Conservation (phyloP, 2,888 invertebrate genomes). For the Amphipoea lucens region DNA sequence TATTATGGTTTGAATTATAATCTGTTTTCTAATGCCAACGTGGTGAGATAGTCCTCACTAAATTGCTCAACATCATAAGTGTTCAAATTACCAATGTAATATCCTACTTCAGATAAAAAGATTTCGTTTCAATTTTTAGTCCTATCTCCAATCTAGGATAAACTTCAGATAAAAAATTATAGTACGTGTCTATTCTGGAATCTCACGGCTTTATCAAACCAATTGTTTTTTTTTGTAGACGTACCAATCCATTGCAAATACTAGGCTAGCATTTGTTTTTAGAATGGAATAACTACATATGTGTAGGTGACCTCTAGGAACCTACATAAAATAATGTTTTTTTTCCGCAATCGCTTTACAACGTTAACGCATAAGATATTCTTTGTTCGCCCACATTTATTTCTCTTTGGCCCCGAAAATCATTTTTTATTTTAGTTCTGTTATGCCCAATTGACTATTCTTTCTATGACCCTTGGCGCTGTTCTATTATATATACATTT, state of each 20-base stretch:
- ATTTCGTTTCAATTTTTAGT: slow-evolving; percentile 12
- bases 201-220: slow-evolving; percentile 23
- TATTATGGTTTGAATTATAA: neutral
- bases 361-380: too few relatives aligned
- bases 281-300: neutral
- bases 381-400: too few relatives aligned
- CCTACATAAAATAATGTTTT: neutral
- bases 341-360: too few relatives aligned
- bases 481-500: too few relatives aligned
- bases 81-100: neutral
- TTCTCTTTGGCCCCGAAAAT: too few relatives aligned
- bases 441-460: too few relatives aligned
- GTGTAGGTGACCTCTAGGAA: neutral
- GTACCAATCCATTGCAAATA: slow-evolving; percentile 10
- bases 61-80: neutral
- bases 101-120: neutral
- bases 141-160: slow-evolving; percentile 15
- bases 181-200: slow-evolving; percentile 26
- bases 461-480: too few relatives aligned
- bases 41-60: neutral
- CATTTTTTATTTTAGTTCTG: too few relatives aligned
- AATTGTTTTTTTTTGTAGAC: slow-evolving; percentile 1
- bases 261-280: neutral
- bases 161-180: slow-evolving; percentile 19
- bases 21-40: too few relatives aligned